Percentiles rank a stretch among this genome's conserved stretches.
Evolutionary conservation across 1,140 invertebrate genomes (phyloP).

Genomic region (Temnothorax longispinosus): DNA sequence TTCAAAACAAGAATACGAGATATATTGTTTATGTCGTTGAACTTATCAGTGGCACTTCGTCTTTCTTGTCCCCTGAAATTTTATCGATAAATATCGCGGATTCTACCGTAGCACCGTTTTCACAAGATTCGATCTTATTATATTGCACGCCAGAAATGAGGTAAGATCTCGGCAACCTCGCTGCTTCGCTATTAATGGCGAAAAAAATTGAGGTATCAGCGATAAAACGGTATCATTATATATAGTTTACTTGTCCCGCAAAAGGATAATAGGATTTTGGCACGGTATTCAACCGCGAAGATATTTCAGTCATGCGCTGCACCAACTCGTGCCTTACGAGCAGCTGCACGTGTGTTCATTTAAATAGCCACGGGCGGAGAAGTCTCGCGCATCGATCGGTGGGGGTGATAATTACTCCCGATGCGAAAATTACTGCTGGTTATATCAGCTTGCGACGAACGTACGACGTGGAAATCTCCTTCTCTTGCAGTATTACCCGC

Average conservation of each 20-base stretch:
- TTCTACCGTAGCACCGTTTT: conserved; percentile 1
- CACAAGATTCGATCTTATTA: neutral
- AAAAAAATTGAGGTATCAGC: conserved; percentile 14
- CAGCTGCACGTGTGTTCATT: neutral
- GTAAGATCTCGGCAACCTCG: neutral
- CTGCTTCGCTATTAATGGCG: neutral
- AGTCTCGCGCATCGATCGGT: conserved; percentile 18
- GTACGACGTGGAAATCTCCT: neutral
- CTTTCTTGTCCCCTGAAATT: neutral
- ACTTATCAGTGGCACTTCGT: conserved; percentile 24
- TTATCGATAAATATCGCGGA: conserved; percentile 35
- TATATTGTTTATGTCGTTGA: conserved; percentile 6
- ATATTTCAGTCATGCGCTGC: neutral
- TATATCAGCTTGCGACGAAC: conserved; percentile 17
- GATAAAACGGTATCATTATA: neutral
- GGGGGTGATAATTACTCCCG: conserved; percentile 26
- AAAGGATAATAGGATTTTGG: conserved; percentile 28
- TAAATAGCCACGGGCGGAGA: conserved; percentile 25
- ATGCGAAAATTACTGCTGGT: conserved; percentile 39
- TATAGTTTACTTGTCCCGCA: neutral
- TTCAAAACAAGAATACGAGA: conserved; percentile 25
- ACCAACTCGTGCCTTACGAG: neutral
- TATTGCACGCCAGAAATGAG: neutral
- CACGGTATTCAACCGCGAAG: neutral
- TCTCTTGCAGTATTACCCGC: too few species aligned